Conservation (phyloP, 2,797 vertebrate genomes). For the Anguilla obscura region DNA sequence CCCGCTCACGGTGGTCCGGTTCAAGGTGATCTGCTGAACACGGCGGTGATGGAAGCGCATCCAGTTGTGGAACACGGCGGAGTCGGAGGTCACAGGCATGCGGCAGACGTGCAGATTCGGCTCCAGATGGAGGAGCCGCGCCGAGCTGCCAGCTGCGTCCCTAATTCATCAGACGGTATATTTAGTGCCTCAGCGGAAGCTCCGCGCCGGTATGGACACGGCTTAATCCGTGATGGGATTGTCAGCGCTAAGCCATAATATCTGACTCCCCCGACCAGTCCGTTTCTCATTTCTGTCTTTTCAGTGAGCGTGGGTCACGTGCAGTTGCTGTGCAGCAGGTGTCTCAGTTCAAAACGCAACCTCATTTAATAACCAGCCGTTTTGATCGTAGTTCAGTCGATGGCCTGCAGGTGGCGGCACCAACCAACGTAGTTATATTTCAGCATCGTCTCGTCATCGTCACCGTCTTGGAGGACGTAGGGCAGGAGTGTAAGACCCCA, state of each 20-base stretch:
- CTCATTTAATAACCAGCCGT: neutral
- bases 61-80: neutral
- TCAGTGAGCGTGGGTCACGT: neutral
- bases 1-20: neutral
- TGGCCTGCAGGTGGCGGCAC: neutral
- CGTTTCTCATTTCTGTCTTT: neutral
- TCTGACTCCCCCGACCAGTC: neutral
- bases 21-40: neutral
- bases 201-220: neutral
- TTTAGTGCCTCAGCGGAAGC: conserved; percentile 35
- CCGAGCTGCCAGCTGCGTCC: conserved; percentile 57
- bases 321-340: neutral
- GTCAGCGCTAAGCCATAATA: conserved; percentile 4
- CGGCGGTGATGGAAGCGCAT: neutral
- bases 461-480: neutral
- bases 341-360: neutral
- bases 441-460: neutral
- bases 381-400: neutral
- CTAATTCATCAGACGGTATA: conserved; percentile 51
- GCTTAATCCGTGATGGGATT: conserved; percentile 6
- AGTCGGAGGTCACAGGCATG: neutral
- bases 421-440: neutral
- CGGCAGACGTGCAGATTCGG: conserved; percentile 25
- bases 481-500: too few species aligned
- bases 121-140: conserved; percentile 47